Percentiles rank a stretch among this genome's conserved stretches.
Conservation (phyloP, 2,888 invertebrate genomes). For the Helicoverpa assulta region DNA sequence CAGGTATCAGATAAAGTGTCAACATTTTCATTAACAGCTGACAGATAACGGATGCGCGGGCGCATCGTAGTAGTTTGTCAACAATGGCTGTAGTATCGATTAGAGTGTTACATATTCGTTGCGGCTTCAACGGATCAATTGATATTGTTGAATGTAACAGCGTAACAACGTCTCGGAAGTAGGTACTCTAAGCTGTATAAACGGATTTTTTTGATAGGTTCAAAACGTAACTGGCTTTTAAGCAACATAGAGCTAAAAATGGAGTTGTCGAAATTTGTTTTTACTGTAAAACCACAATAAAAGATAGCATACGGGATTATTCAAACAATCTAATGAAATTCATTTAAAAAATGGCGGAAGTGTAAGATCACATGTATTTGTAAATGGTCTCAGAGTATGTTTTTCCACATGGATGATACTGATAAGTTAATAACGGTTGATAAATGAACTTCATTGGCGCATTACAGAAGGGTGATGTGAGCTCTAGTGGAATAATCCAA, state of each 20-base stretch:
- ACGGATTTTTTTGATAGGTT: neutral
- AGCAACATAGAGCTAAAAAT: neutral
- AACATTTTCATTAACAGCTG: slow-evolving; percentile 43
- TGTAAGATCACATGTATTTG: neutral
- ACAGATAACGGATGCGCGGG: slow-evolving; percentile 46
- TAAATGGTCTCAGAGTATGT: slow-evolving; percentile 1
- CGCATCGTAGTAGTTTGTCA: slow-evolving; percentile 56
- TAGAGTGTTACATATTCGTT: slow-evolving; percentile 72
- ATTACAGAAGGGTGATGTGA: slow-evolving; percentile 59
- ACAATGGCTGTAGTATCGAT: slow-evolving; percentile 61
- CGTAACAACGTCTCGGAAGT: too few species aligned
- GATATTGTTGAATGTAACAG: slow-evolving; percentile 69
- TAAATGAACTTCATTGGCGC: slow-evolving; percentile 61
- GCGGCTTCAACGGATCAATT: slow-evolving; percentile 77
- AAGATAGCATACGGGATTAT: too few species aligned
- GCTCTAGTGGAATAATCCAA: slow-evolving; percentile 72
- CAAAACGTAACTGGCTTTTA: neutral
- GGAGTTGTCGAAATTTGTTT: neutral
- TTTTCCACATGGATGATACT: slow-evolving; percentile 23
- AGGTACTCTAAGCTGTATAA: neutral
- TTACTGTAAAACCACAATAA: too few species aligned
- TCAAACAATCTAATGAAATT: neutral
- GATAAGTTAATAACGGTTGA: slow-evolving; percentile 29
- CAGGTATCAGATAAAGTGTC: slow-evolving; percentile 34
- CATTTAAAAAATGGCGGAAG: neutral